A percentile compares a stretch with the other conserved stretches of the same genome.
These are phyloP conservation scores for Morinoia aosen DNA, from an alignment of 2,888 invertebrate genomes.

Conservation along the genomic window DNA sequence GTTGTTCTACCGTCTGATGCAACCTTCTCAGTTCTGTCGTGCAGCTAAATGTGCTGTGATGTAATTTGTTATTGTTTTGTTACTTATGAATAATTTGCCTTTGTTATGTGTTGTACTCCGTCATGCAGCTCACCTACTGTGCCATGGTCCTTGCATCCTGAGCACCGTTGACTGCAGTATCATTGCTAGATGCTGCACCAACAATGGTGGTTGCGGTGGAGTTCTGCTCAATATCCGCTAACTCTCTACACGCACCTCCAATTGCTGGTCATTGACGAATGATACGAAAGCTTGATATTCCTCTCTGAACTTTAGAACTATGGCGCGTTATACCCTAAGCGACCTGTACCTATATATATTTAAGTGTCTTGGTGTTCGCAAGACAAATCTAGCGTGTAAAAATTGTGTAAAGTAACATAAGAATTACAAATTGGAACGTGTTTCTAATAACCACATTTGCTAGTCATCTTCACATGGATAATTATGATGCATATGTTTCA, in stretches of 20 bases:
- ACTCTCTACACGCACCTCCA: background rate
- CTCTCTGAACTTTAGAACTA: background rate
- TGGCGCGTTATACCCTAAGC: conserved; percentile 4
- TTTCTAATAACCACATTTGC: background rate
- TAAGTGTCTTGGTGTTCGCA: background rate
- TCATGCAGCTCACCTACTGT: background rate
- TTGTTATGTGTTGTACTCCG: background rate
- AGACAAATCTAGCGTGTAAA: background rate
- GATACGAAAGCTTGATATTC: background rate
- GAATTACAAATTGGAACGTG: background rate
- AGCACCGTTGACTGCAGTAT: background rate
- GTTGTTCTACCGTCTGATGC: background rate
- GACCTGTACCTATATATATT: background rate
- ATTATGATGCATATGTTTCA: too few relatives aligned
- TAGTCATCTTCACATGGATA: background rate
- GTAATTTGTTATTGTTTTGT: conserved; percentile 14
- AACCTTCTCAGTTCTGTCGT: background rate
- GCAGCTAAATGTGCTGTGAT: conserved; percentile 21
- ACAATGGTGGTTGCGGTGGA: background rate
- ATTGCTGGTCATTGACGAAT: background rate
- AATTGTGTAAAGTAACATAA: background rate
- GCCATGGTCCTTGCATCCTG: background rate
- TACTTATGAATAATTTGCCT: background rate
- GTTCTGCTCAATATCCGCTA: background rate
- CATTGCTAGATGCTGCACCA: background rate